Base-by-base conservation (phyloP, 2,888 invertebrate genomes). In the Megamerina dolium region DNA sequence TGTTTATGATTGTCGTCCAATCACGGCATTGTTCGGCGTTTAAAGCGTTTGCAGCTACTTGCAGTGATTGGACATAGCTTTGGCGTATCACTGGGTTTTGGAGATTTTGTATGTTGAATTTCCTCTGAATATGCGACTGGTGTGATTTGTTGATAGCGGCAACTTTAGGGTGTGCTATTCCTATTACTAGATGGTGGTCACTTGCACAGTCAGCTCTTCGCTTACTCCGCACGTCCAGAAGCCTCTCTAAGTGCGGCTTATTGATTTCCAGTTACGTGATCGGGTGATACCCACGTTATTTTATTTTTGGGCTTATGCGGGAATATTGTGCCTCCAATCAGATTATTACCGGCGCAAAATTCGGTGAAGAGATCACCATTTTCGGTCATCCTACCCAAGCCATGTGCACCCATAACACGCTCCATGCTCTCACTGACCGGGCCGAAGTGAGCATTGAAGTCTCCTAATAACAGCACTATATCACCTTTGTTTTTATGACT, bases 141-240 rank as follows among this genome's bases (percentile, higher is more conserved):
- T 5, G 36, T 23, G 21, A 12, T 16, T 16, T 37, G 13, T 19
- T 37, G 6, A 23, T 39, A 8, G 23, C 33, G 4, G 31, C 32
- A 12, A 34, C 29, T 32, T 34, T 23, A 20, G 35, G 13, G 14
- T 32, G 31, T 6, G 31, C 31, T 31, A 16, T 36, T 13, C 32
- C 41, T n/a, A 45, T 12, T 20, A 41, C 20, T 13, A 41, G 19
- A 27, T 45, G 40, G 30, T 40, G 32, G 32, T 45, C 45, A 21
- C 45, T 45, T 17, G 20, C 26, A 12, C 20, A 13, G 27, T 43
- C 38, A 17, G 43, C 38, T 20, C 38, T 38, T 32, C 39, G 19
- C 29, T 35, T 29, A 26, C 31, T 41, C 30, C 31, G 20, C 27
- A 40, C 40, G 27, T 45, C 45, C 21, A 30, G 23, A 21, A 45